Percentiles rank a stretch among this genome's conserved stretches.
These are phyloP conservation scores for Actias luna DNA, from an alignment of 2,888 invertebrate genomes.

Conservation along the genomic window DNA sequence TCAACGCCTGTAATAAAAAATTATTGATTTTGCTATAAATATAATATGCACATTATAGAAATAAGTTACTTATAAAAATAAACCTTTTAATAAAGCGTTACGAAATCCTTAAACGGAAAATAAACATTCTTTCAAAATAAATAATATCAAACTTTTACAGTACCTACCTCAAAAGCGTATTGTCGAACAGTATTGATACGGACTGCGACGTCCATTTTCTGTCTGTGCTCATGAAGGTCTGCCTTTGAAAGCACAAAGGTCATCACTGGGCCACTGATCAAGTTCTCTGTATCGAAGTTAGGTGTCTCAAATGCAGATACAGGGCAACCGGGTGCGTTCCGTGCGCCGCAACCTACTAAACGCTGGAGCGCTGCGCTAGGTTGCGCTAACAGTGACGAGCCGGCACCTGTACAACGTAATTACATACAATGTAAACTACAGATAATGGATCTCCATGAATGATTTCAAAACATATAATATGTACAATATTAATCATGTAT, in stretches of 20 bases:
- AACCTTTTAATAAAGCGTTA: too few species aligned
- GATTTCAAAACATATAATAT: too few species aligned
- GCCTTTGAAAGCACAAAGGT: conserved; percentile 92
- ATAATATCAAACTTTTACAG: not conserved
- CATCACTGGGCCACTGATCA: conserved; percentile 92
- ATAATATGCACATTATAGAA: too few species aligned
- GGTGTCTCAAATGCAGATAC: conserved; percentile 68
- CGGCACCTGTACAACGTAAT: conserved; percentile 79
- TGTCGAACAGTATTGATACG: conserved; percentile 90
- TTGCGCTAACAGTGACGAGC: conserved; percentile 91
- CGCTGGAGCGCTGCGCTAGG: conserved; percentile 94
- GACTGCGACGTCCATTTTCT: conserved; percentile 94
- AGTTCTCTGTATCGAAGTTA: conserved; percentile 73
- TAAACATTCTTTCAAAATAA: not conserved
- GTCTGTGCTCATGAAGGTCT: conserved; percentile 90
- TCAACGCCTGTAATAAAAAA: conserved; percentile 84
- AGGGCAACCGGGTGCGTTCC: conserved; percentile 38
- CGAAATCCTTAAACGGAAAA: not conserved
- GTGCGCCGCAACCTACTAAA: conserved; percentile 80
- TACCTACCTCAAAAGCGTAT: conserved; percentile 91
- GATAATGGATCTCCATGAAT: too few species aligned
- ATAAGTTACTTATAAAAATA: too few species aligned
- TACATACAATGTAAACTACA: not conserved
- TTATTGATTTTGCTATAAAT: too few species aligned
- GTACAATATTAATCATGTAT: too few species aligned